Evolutionary conservation across 2,797 vertebrate species (phyloP), one percentile per base, ranked within the genome.

Genomic region (Dermochelys coriacea): DNA sequence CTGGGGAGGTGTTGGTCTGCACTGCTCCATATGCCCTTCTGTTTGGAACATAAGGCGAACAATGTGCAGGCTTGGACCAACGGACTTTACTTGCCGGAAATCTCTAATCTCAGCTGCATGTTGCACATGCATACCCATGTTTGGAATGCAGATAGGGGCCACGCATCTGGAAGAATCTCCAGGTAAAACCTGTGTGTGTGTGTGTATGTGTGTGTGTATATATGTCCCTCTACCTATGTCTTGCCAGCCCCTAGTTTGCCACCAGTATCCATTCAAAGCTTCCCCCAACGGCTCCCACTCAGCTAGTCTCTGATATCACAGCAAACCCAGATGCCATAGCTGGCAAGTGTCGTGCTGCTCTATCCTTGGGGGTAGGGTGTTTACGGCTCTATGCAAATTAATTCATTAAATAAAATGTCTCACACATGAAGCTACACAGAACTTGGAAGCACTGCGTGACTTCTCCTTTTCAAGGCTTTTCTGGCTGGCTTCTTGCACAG

Each of bases 321-420:
- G 4, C 61, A n/a, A 64, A 64, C 7, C 34, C 34, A 64, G 61
- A 64, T 64, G 25, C 25, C 41, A 74, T 34, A 87, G 12, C 18
- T 80, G 74, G 27, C 19, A 16, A 71, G 25, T 9, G 85, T 29
- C 64, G 0, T 64, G 12, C 71, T 61, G 84, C 23, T 68, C 49
- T 74, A 1, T 51, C 23, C 68, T 2, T 2, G 29, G 16, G n/a
- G 57, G 3, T 68, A 90, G 82, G 8, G 37, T 79, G 4, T 52
- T 94, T 83, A 57, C 21, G 82, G 49, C 5, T 57, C 37, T 90
- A 16, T 18, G 6, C 21, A 27, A 51, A 61, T 84, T 83, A 85
- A 29, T 74, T 88, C 0, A 29, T 71, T 87, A 1, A 2, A 6
- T 80, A 8, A 86, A 83, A 93, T 55, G 0, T 51, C 0, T 0